phyloP scores from a whole-genome alignment of 1,140 invertebrate species.

The Diabrotica undecimpunctata region DNA sequence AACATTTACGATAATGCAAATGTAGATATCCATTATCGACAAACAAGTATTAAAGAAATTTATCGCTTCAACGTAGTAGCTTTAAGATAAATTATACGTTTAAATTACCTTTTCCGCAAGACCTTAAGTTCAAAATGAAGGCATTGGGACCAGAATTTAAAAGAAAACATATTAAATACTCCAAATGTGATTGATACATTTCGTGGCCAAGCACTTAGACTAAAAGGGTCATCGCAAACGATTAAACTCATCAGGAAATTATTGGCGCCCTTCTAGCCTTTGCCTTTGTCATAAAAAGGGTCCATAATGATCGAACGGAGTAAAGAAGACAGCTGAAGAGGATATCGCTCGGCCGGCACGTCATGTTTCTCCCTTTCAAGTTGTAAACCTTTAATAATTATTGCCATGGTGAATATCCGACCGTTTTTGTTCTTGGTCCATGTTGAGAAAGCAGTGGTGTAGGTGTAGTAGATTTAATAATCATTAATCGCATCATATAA shows the following conservation, averaged over 20 bases:
- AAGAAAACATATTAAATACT: too few species aligned
- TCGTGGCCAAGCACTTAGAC: neutral
- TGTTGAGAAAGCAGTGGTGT: neutral
- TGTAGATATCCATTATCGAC: too few species aligned
- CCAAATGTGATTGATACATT: too few species aligned
- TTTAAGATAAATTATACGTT: too few species aligned
- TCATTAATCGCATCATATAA: too few species aligned
- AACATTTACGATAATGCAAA: too few species aligned
- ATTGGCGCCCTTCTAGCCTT: neutral
- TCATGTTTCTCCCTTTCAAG: neutral
- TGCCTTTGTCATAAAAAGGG: neutral
- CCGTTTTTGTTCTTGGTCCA: neutral
- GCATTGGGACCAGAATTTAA: too few species aligned
- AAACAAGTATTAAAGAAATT: too few species aligned
- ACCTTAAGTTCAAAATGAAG: too few species aligned
- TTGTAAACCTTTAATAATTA: neutral
- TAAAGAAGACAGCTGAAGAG: neutral
- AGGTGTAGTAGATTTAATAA: neutral
- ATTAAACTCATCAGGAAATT: constrained; percentile 2
- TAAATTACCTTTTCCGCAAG: too few species aligned
- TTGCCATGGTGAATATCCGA: neutral
- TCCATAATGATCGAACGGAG: neutral
- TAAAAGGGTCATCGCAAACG: neutral
- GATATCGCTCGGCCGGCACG: neutral
- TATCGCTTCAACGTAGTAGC: too few species aligned